Evolutionary conservation across 2,797 vertebrate species (phyloP).

Genomic region (Ibycter americanus): DNA sequence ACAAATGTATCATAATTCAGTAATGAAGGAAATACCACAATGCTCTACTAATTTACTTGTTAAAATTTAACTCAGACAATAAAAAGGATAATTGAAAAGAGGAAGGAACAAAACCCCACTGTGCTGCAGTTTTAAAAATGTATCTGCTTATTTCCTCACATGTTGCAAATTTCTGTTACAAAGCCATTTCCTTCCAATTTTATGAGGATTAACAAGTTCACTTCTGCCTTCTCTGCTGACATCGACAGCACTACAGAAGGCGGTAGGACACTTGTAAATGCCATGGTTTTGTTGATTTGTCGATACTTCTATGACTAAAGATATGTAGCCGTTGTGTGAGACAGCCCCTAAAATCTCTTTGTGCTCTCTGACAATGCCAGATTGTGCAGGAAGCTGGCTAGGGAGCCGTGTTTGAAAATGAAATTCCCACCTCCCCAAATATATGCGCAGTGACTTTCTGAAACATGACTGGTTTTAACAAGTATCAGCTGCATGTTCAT

Average conservation of each 20-base stretch:
- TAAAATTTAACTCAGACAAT: neutral
- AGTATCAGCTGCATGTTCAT: neutral
- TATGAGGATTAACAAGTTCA: neutral
- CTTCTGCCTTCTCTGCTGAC: neutral
- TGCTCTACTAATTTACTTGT: neutral
- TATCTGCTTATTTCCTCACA: neutral
- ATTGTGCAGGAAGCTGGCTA: neutral
- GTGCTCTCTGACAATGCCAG: neutral
- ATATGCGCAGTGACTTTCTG: neutral
- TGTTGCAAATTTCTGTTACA: neutral
- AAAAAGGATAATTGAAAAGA: neutral
- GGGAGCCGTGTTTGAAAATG: neutral
- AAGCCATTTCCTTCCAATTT: neutral
- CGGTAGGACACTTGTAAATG: neutral
- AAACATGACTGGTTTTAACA: neutral
- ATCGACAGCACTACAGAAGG: neutral
- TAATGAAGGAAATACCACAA: neutral
- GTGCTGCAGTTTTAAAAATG: neutral
- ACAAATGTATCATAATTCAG: neutral
- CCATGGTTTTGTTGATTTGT: neutral
- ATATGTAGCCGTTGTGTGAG: neutral
- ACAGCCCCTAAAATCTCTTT: neutral
- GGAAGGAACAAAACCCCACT: neutral
- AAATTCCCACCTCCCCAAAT: slow-evolving; percentile 9
- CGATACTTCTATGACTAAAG: neutral